Base-by-base conservation (phyloP, 2,113 vertebrate genomes). In the Podarcis cretensis region DNA sequence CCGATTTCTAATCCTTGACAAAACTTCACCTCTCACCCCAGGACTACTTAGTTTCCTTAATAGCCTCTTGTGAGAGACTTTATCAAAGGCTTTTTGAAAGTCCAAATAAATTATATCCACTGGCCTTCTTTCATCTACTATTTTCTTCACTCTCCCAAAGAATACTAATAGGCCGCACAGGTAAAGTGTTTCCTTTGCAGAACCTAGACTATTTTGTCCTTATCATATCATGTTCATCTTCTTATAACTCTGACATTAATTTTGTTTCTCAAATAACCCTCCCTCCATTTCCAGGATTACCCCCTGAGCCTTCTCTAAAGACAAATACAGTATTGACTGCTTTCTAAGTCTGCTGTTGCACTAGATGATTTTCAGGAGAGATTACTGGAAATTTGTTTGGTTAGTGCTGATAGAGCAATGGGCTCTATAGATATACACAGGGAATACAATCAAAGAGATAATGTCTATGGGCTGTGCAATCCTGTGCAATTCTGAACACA, bases 71-170 rank as follows among this genome's bases (percentile, higher is more conserved):
- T 23, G 20, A 76, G 2, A n/a, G 73, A 21, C 3, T 89, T 76
- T 86, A 76, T 83, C 83, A 89, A 27, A 87, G 3, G 4, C 74
- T 40, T 90, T 89, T 81, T 88, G 69, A 66, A 89, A 91, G 30
- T 18, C 14, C 12, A 68, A 82, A 65, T 85, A 88, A 86, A 18
- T 88, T 9, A 89, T 65, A 14, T 75, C 8, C 85, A 54, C 32
- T 66, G 73, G 30, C 77, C 87, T 5, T 81, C 16, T 79, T 7
- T 86, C 68, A 83, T 88, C 90, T 81, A 89, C 30, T 37, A 63
- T 35, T 23, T 48, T 3, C n/a, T 76, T 74, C 4, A 2, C 35
- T 89, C 89, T 81, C 57, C 71, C 80, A 90, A 91, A 91, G 57
- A 74, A 20, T 71, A 78, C 0, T 88, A 80, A 89, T 81, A 59